Base-by-base conservation (phyloP, 2,113 vertebrate genomes). In the Arothron firmamentum region DNA sequence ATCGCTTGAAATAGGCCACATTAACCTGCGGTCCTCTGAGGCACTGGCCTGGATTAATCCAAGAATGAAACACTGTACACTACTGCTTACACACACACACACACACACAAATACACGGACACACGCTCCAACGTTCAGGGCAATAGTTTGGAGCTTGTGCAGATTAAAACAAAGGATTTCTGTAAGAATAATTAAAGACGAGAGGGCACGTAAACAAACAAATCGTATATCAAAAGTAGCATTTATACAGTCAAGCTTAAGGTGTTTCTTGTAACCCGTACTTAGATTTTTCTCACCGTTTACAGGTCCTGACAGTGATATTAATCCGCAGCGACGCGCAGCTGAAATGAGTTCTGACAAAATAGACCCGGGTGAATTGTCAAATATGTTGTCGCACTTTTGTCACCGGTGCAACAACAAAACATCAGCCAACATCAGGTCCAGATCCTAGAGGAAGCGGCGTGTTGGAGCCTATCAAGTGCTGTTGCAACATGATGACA, bases 1-100 rank as follows among this genome's bases (percentile, higher is more conserved):
- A 86, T 86, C 23, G 52, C 68, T 83, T 77, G 59, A 86, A 89
- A 88, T 87, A 88, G 86, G 78, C 65, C 75, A 67, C 78, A 85
- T 89, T 87, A 88, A 89, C 88, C 88, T 87, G 81, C 71, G 78
- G 82, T 81, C 70, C 85, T 87, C 86, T 62, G 56, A 78, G 82
- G 82, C 64, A 20, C 67, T 82, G 84, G 75, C 84, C 86, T 85
- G 82, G 75, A 84, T 89, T 85, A 77, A 86, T 83, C 67, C 67
- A 59, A 62, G 78, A 84, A 82, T 52, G 67, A 80, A 68, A 72
- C 57, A 54, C 58, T 46, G 59, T 34, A 17, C 23, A 25, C 49
- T 50, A 42, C 62, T 67, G 72, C 57, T 67, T 65, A 31, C 74
- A 84, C 75, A 79, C 62, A 70, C 25, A 28, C 46, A 58, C 57